These are phyloP conservation scores for Drosophila anomalipes DNA, from an alignment of 2,888 invertebrate species.

Conservation along the genomic window DNA sequence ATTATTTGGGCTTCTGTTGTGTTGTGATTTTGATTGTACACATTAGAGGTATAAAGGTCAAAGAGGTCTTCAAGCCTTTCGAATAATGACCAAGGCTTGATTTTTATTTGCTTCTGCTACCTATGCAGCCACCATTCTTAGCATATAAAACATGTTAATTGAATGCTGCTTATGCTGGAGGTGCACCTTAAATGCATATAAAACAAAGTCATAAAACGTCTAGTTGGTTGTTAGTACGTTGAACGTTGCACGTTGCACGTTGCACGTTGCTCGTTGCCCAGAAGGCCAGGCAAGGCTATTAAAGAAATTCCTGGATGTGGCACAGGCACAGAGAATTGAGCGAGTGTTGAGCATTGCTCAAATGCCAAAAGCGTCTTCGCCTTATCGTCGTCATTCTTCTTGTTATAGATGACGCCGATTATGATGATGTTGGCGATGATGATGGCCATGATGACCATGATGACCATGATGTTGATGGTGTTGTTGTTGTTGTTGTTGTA, in stretches of 20 bases:
- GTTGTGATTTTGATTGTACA: not conserved
- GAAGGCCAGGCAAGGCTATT: constrained; percentile 60
- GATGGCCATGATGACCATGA: not conserved
- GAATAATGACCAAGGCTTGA: not conserved
- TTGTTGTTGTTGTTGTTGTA: constrained; percentile 8
- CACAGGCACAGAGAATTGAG: constrained; percentile 42
- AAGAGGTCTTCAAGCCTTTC: not conserved
- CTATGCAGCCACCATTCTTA: not conserved
- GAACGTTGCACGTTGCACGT: constrained; percentile 16
- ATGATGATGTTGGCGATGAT: constrained; percentile 8
- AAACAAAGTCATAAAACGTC: constrained; percentile 61
- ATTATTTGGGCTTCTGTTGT: not conserved
- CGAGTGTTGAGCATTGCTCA: constrained; percentile 29
- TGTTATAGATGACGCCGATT: constrained; percentile 21
- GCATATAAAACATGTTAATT: constrained; percentile 26
- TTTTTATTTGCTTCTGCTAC: constrained; percentile 5
- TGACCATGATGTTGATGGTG: constrained; percentile 32
- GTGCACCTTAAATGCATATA: constrained; percentile 39
- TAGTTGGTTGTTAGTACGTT: constrained; percentile 9
- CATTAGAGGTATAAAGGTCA: not conserved
- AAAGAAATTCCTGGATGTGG: constrained; percentile 72
- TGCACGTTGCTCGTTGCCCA: constrained; percentile 38
- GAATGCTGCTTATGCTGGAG: constrained; percentile 9
- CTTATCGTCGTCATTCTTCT: constrained; percentile 13
- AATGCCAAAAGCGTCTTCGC: constrained; percentile 49